Evolutionary conservation across 1,140 invertebrate species (phyloP), one percentile per base, ranked within the genome.

Genomic region (Octopus bimaculoides): DNA sequence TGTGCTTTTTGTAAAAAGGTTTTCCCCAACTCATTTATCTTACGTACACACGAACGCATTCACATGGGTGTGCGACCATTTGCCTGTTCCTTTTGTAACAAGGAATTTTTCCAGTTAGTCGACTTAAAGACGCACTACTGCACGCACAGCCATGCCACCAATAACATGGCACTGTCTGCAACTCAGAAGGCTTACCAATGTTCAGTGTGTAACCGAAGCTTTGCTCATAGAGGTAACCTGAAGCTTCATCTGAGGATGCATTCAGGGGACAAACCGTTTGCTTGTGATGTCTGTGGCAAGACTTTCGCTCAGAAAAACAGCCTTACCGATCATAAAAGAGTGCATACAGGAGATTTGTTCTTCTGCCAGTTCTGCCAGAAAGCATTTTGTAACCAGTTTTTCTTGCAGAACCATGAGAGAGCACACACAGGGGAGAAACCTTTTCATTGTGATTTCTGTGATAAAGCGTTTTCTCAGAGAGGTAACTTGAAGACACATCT

Each of bases 191-290:
- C 95, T 0, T 95, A 97, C 91, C 96, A 96, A 85, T 96, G 95
- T 87, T 94, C 94, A 0, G 94, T 95, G 0, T 84, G 83, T 78
- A 74, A 69, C 10, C 82, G 81, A 54, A 26, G 75, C 26, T 84
- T 84, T 52, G 77, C 78, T 5, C 76, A 79, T 12, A 77, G 73
- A 52, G 79, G 81, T 52, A 79, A 55, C 55, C 54, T 84, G 5
- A 78, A 82, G 20, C 69, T 77, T 90, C 98, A 99, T 91, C 97
- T 96, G 82, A 93, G 98, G 86, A 99, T 99, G 88, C 98, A 99
- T 91, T 92, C 98, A 83, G 97, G 96, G 77, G 97, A 98, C 91
- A 98, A 98, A 91, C 96, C 97, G 55, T 85, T 83, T 75, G 79
- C 55, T 6, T 98, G 97, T 91, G 96, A 98, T 91, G 97, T 98